Base-by-base conservation (phyloP, 2,888 invertebrate genomes). In the Phymatocera aterrima region DNA sequence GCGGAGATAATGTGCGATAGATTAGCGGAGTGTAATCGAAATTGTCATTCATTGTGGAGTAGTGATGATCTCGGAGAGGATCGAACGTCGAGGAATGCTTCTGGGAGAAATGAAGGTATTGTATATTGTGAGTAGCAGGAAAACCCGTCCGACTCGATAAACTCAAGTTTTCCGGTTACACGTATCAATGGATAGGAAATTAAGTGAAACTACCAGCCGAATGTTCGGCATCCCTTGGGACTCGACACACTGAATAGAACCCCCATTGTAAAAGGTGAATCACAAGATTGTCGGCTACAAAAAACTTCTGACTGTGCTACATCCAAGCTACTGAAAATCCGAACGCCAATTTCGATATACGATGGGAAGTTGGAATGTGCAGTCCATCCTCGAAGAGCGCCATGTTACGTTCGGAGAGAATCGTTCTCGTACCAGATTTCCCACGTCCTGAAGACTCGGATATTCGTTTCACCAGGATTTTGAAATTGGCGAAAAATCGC, bases 21-120 rank as follows among this genome's bases (percentile, higher is more conserved):
- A 82, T 82, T 79, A 82, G 82, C 79, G 81, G 57, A 24, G 57
- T 21, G 28, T 28, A 18, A n/a, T 18, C 3, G 15, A 4, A 34
- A 64, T 21, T 64, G 5, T 51, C 5, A 60, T 60, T 60, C 24
- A 24, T 2, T 60, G 6, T 51, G 12, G 43, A 43, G 43, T 43
- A 12, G n/a, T n/a, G n/a, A n/a, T n/a, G n/a, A n/a, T n/a, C n/a
- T n/a, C n/a, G n/a, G n/a, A n/a, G n/a, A n/a, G n/a, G n/a, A n/a
- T n/a, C n/a, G n/a, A n/a, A n/a, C n/a, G n/a, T n/a, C n/a, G n/a
- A n/a, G n/a, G n/a, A n/a, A n/a, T n/a, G n/a, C n/a, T n/a, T n/a
- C n/a, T n/a, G n/a, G n/a, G n/a, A n/a, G n/a, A n/a, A n/a, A n/a
- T n/a, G n/a, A n/a, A n/a, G n/a, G n/a, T n/a, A n/a, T n/a, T n/a